phyloP scores from a whole-genome alignment of 2,888 invertebrate genomes.

The Sialis fuliginosa region DNA sequence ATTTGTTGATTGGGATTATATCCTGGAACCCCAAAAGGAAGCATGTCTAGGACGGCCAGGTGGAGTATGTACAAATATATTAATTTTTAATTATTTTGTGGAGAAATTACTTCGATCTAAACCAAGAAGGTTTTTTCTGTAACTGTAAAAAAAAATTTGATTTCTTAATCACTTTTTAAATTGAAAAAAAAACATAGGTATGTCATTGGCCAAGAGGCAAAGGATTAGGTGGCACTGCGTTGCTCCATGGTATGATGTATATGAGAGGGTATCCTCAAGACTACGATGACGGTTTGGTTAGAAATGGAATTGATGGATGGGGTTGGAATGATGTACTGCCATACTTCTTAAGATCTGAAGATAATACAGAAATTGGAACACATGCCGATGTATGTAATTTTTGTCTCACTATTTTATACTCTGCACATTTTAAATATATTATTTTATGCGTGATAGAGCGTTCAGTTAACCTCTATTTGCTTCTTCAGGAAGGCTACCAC shows the following conservation, averaged over 20 bases:
- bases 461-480: neutral
- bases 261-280: conserved; percentile 7
- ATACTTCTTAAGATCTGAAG: conserved; percentile 8
- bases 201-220: conserved; percentile 7
- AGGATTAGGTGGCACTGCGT: conserved; percentile 7
- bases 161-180: no score
- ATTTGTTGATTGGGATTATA: conserved; percentile 6
- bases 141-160: no score
- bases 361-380: conserved; percentile 6
- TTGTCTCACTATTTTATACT: neutral
- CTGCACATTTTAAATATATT: neutral
- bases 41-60: conserved; percentile 5
- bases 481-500: conserved; percentile 8
- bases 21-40: conserved; percentile 4
- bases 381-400: neutral
- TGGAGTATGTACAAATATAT: neutral
- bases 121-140: no score
- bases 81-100: no score
- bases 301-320: conserved; percentile 6
- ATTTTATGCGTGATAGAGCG: neutral
- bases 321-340: conserved; percentile 6
- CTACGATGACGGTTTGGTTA: conserved; percentile 1
- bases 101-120: no score
- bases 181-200: no score
- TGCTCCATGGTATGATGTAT: conserved; percentile 9